Conservation (phyloP, 2,113 vertebrate genomes). For the Eubucco bourcierii region DNA sequence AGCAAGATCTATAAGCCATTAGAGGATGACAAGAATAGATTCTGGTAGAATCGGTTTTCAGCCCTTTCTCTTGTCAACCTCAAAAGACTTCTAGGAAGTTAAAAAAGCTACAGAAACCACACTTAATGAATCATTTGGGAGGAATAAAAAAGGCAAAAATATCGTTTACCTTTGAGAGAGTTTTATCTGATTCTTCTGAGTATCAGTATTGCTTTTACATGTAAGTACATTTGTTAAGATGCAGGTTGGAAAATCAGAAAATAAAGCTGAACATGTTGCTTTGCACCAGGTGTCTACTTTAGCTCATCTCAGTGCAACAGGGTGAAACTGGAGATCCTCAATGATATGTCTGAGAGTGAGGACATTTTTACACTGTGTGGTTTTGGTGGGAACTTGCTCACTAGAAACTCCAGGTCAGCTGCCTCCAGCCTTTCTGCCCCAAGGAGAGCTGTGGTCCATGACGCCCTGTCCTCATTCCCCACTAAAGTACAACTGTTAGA, state of each 20-base stretch:
- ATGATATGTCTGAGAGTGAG: not conserved
- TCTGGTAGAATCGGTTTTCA: conserved; percentile 9
- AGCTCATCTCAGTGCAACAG: too few species aligned
- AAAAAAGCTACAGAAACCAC: not conserved
- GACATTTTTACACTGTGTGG: not conserved
- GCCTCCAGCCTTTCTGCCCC: not conserved
- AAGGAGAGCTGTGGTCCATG: not conserved
- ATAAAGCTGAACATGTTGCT: too few species aligned
- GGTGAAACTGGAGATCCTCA: too few species aligned
- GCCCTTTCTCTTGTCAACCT: not conserved
- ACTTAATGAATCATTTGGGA: not conserved
- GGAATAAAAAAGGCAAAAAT: not conserved
- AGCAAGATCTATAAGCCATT: conserved; percentile 51
- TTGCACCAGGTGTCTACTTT: too few species aligned
- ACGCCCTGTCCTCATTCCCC: not conserved
- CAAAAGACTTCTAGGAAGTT: not conserved
- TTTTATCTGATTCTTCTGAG: not conserved
- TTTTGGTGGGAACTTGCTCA: not conserved
- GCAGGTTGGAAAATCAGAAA: too few species aligned
- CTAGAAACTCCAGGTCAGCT: not conserved
- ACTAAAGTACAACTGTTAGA: not conserved
- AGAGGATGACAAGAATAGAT: conserved; percentile 43
- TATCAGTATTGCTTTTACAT: not conserved
- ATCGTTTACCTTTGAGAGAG: not conserved
- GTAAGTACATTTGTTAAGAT: not conserved